A percentile compares a stretch with the other conserved stretches of the same genome.
Conservation (phyloP, 64 coral and sea anemone genomes). For the Dendrophyllia cribrosa region DNA sequence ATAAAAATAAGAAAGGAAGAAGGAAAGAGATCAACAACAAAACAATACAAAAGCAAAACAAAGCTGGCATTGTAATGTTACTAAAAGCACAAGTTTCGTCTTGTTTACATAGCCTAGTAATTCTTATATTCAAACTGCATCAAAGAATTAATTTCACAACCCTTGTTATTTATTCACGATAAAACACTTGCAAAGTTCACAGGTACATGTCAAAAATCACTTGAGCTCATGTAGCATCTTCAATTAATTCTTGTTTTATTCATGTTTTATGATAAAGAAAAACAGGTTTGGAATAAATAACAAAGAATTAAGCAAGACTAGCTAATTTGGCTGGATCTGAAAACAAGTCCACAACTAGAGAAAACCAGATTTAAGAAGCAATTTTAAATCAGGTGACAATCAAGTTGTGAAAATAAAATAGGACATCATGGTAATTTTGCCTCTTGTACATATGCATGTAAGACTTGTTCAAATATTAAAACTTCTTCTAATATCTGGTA, state of each 20-base stretch:
- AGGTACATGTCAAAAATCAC: slow-evolving; percentile 1
- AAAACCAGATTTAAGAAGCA: not conserved
- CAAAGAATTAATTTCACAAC: not conserved
- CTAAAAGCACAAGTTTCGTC: no score
- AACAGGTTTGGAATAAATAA: not conserved
- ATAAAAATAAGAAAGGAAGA: no score
- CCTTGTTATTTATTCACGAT: not conserved
- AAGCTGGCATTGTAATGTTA: no score
- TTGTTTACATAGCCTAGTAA: not conserved
- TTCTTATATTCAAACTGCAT: not conserved
- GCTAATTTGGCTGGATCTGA: not conserved
- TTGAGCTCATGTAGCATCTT: not conserved
- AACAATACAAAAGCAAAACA: no score
- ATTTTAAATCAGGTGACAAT: not conserved
- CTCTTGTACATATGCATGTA: no score
- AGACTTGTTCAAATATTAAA: no score
- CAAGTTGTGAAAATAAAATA: not conserved
- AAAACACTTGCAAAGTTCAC: not conserved
- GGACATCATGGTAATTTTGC: no score
- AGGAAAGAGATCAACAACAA: no score
- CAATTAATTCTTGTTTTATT: not conserved
- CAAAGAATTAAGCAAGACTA: not conserved
- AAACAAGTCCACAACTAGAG: not conserved
- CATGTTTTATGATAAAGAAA: not conserved
- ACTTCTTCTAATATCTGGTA: no score